phyloP scores from a whole-genome alignment of 2,113 vertebrate species.

The Actenoides hombroni region DNA sequence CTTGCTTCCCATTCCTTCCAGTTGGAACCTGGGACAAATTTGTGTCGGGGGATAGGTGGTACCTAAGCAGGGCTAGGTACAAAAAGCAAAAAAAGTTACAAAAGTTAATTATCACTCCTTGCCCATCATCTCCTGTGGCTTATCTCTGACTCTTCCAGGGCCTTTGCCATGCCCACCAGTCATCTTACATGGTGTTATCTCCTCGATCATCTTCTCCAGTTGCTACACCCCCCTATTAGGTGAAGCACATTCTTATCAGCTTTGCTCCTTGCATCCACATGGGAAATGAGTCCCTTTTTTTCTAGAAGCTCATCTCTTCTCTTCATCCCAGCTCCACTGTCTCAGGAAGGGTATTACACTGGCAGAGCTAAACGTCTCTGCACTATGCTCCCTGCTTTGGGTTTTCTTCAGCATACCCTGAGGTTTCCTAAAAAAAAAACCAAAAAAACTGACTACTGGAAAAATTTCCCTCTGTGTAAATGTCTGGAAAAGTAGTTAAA shows the following conservation, averaged over 20 bases:
- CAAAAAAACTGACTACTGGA: background rate
- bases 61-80: background rate
- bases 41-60: background rate
- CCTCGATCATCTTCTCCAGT: background rate
- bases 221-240: background rate
- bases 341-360: background rate
- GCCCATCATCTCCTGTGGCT: background rate
- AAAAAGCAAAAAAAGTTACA: fast-evolving
- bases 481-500: background rate
- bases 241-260: background rate
- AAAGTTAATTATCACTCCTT: background rate
- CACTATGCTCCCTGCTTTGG: background rate
- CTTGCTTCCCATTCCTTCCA: background rate
- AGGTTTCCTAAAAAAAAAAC: background rate
- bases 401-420: background rate
- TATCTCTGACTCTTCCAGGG: background rate
- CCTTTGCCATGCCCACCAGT: background rate
- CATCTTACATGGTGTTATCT: background rate
- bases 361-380: background rate
- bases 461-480: background rate
- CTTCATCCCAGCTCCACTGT: background rate
- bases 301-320: background rate
- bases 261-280: background rate
- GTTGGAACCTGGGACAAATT: background rate
- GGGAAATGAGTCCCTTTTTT: background rate